Conservation (phyloP, 2,888 invertebrate genomes). For the Epinotia bilunana region DNA sequence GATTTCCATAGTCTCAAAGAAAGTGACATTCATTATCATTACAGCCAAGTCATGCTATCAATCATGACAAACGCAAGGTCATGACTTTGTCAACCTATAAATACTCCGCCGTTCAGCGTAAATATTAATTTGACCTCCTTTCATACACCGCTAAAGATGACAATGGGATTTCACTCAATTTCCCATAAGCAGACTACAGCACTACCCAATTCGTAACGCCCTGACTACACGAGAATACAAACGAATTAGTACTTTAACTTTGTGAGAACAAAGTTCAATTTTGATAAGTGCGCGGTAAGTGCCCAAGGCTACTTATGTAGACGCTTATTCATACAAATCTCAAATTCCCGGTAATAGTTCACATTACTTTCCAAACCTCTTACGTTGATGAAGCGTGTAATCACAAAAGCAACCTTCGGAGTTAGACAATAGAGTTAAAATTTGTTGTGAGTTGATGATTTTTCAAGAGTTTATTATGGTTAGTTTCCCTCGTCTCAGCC, state of each 20-base stretch:
- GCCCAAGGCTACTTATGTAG: neutral
- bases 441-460: neutral
- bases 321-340: conserved; percentile 4
- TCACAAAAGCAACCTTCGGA: neutral
- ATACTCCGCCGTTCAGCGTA: neutral
- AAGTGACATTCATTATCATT: conserved; percentile 3
- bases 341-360: conserved; percentile 2
- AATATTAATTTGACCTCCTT: conserved; percentile 32
- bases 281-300: neutral
- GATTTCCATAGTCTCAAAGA: conserved; percentile 15
- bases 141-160: conserved; percentile 19
- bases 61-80: conserved; percentile 35
- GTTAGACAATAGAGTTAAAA: neutral
- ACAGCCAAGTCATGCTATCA: conserved; percentile 27
- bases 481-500: conserved; percentile 5
- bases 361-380: neutral
- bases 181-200: conserved; percentile 7
- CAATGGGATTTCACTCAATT: conserved; percentile 30
- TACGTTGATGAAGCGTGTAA: neutral
- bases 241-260: neutral
- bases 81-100: neutral
- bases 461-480: neutral
- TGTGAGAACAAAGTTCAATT: neutral
- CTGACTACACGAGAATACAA: neutral
- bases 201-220: neutral